These are phyloP conservation scores for Panthera uncia DNA, from an alignment of 2,113 vertebrate species.

Conservation along the genomic window DNA sequence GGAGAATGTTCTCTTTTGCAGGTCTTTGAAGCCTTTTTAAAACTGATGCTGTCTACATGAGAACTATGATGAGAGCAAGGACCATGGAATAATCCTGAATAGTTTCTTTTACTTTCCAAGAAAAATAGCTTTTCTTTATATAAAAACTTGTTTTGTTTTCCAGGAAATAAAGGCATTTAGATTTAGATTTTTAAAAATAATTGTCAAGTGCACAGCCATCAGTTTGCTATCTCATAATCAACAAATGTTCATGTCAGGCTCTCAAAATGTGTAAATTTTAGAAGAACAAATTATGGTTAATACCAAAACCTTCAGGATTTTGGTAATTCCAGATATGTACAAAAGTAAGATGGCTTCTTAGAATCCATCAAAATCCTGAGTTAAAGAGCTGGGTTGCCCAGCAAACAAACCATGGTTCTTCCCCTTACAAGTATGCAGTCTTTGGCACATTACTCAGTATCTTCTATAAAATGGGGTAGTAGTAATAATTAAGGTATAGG, in stretches of 20 bases:
- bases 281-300: not conserved
- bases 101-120: not conserved
- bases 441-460: not conserved
- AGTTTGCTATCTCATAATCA: not conserved
- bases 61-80: not conserved
- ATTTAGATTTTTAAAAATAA: not conserved
- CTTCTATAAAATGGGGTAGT: not conserved
- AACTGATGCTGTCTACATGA: not conserved
- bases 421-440: not conserved
- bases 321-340: not conserved
- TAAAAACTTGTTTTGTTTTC: not conserved
- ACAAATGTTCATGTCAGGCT: not conserved
- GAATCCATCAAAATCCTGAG: not conserved
- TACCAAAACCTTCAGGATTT: not conserved
- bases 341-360: not conserved
- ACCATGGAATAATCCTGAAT: not conserved
- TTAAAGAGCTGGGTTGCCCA: not conserved
- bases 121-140: not conserved
- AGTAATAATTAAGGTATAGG: not conserved
- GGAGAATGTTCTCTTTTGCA: not conserved
- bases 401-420: not conserved
- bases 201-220: not conserved
- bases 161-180: not conserved
- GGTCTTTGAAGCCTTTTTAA: not conserved
- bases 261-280: not conserved